Evolutionary conservation across 2,888 invertebrate genomes (phyloP), one percentile per base, ranked within the genome.

Genomic region (Coremacera marginata): DNA sequence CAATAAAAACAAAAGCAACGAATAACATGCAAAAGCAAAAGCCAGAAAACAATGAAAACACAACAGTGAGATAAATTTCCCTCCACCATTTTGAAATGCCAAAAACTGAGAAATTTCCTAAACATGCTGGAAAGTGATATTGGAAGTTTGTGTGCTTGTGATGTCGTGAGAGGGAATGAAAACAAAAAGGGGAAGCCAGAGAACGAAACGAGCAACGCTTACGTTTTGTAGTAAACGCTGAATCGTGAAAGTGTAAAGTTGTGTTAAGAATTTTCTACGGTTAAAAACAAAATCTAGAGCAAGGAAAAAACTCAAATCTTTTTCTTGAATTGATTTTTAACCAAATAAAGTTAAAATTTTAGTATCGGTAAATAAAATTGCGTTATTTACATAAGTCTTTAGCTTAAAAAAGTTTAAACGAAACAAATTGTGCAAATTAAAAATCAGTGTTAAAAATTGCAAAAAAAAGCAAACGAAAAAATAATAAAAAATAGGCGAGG

Each of bases 61-160:
- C 49, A 73, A 63, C 37, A 11, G 27, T 57, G 55, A 70, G 67
- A 68, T 52, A 51, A n/a, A 57, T 71, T 71, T 68, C 68, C 71
- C 68, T 22, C 71, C 71, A 57, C 71, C 71, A 71, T 71, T 71
- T 71, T 71, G 71, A 71, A 71, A 51, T 25, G n/a, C 11, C 27
- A 22, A 22, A 49, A 44, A 68, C 11, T 22, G 57, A 51, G 27
- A 25, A 68, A 68, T 67, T 22, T 34, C 44, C 67, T n/a, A 19
- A 67, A 67, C 57, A 27, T 27, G 25, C 25, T 60, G 57, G 57
- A 44, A 67, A 49, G 67, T 44, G 67, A 67, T 25, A 67, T 44
- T 67, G 67, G 57, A 60, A 67, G 37, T 22, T 11, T 3, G 19
- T 5, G n/a, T 14, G 25, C 25, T 14, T 14, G 14, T 11, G 16